A percentile compares a stretch with the other conserved stretches of the same genome.
Evolutionary conservation across 2,113 vertebrate species (phyloP).

Genomic region (Anhinga rufa): DNA sequence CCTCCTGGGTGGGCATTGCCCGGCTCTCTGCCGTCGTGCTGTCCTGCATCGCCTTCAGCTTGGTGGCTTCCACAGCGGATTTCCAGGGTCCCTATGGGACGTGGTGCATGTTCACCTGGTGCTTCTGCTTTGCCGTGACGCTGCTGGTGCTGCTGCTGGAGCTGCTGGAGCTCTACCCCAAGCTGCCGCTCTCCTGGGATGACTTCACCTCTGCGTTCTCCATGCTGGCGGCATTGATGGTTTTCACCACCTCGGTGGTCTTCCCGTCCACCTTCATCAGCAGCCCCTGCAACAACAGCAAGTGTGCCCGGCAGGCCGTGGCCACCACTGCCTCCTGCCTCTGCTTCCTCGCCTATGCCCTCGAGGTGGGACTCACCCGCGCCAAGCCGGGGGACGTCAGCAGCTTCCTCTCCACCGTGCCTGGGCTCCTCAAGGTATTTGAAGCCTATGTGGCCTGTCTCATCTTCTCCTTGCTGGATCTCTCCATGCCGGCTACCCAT

Average conservation of each 20-base stretch:
- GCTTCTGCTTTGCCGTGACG: slow-evolving; percentile 79
- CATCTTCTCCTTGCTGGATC: slow-evolving; percentile 77
- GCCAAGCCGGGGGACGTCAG: slow-evolving; percentile 80
- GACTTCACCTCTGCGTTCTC: slow-evolving; percentile 83
- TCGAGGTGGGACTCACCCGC: slow-evolving; percentile 77
- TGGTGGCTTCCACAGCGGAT: slow-evolving; percentile 68
- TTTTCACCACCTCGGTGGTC: slow-evolving; percentile 79
- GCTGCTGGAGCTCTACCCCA: slow-evolving; percentile 53
- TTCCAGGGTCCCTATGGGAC: neutral
- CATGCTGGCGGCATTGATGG: slow-evolving; percentile 82
- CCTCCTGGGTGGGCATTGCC: slow-evolving; percentile 71
- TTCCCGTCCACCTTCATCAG: slow-evolving; percentile 71
- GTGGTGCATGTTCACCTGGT: slow-evolving; percentile 89
- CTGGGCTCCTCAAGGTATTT: slow-evolving; percentile 85
- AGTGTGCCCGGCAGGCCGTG: slow-evolving; percentile 28
- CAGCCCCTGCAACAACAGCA: neutral
- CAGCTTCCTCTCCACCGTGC: slow-evolving; percentile 83
- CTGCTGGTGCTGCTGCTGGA: slow-evolving; percentile 81
- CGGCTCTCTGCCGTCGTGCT: slow-evolving; percentile 75
- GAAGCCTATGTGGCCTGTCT: slow-evolving; percentile 85
- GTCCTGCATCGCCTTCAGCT: slow-evolving; percentile 80
- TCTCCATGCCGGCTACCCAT: slow-evolving; percentile 46
- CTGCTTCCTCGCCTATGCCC: slow-evolving; percentile 76
- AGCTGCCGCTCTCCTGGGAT: slow-evolving; percentile 82
- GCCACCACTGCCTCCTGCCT: slow-evolving; percentile 75